These are phyloP conservation scores for Drosophila mauritiana DNA, from an alignment of 1,140 invertebrate species.

Conservation along the genomic window DNA sequence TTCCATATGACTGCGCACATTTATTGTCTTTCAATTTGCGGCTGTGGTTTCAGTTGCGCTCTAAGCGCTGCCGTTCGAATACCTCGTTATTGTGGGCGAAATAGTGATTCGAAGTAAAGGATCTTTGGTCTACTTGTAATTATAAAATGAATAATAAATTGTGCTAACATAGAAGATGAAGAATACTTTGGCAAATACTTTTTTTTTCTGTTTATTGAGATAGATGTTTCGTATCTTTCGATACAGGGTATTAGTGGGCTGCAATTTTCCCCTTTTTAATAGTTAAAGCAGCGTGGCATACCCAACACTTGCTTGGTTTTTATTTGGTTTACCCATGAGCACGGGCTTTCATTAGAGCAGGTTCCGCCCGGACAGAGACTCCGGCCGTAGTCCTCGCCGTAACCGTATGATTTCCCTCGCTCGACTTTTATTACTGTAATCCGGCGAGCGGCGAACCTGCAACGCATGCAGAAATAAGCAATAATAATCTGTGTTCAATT, in stretches of 20 bases:
- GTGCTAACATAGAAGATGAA: no score
- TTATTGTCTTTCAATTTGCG: slow-evolving; percentile 84
- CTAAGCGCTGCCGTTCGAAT: slow-evolving; percentile 13
- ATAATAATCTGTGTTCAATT: slow-evolving; percentile 80
- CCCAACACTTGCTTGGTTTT: slow-evolving; percentile 31
- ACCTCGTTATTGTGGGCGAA: slow-evolving; percentile 7
- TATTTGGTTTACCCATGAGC: slow-evolving; percentile 26
- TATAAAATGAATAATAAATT: no score
- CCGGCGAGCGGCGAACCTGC: slow-evolving; percentile 41
- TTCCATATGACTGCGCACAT: slow-evolving; percentile 84
- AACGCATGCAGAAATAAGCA: slow-evolving; percentile 77
- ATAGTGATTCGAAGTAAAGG: background rate
- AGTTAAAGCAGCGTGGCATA: slow-evolving; percentile 5
- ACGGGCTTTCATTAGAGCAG: slow-evolving; percentile 54
- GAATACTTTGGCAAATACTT: no score
- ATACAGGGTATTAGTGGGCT: slow-evolving; percentile 6
- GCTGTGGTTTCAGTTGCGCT: slow-evolving; percentile 49
- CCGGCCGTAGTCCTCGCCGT: background rate
- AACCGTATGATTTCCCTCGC: slow-evolving; percentile 55
- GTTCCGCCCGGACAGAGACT: slow-evolving; percentile 5
- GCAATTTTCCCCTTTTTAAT: background rate
- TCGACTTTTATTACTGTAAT: slow-evolving; percentile 63
- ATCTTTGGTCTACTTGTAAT: no score
- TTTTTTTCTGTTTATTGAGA: no score
- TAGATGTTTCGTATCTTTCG: background rate